Evolutionary conservation across 2,113 vertebrate genomes (phyloP).

Genomic region (Scophthalmus maximus): DNA sequence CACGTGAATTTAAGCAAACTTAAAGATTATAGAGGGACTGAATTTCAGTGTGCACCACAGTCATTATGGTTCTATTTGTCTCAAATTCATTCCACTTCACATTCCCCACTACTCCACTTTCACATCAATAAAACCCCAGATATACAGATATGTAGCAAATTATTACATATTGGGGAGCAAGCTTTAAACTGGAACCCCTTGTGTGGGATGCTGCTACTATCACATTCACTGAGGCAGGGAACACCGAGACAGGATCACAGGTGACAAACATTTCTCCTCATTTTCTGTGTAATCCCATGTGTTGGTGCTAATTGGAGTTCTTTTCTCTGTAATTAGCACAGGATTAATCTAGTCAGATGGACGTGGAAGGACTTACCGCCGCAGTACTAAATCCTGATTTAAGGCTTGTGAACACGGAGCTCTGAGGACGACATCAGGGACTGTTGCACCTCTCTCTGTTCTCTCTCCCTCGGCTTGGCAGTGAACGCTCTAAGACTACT

Average conservation of each 20-base stretch:
- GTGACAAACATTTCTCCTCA: conserved; percentile 72
- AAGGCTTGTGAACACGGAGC: conserved; percentile 46
- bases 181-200: neutral
- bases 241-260: conserved; percentile 53
- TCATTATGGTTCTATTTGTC: conserved; percentile 41
- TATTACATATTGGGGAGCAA: neutral
- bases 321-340: conserved; percentile 71
- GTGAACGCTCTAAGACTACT: conserved; percentile 20
- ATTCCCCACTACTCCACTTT: conserved; percentile 28
- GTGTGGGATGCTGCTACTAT: conserved; percentile 10
- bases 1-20: conserved; percentile 15
- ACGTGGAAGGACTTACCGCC: conserved; percentile 61
- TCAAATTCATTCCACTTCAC: conserved; percentile 44
- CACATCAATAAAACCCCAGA: conserved; percentile 26
- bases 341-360: conserved; percentile 78
- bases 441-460: neutral
- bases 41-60: conserved; percentile 7
- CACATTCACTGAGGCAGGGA: conserved; percentile 22
- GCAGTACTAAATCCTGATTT: conserved; percentile 62
- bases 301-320: conserved; percentile 66
- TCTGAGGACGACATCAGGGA: conserved; percentile 32
- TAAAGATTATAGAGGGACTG: conserved; percentile 39
- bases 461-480: conserved; percentile 4
- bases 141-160: conserved; percentile 24
- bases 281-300: conserved; percentile 62